These are phyloP conservation scores for Cylloceria caligata DNA, from an alignment of 2,888 invertebrate genomes.

Conservation along the genomic window DNA sequence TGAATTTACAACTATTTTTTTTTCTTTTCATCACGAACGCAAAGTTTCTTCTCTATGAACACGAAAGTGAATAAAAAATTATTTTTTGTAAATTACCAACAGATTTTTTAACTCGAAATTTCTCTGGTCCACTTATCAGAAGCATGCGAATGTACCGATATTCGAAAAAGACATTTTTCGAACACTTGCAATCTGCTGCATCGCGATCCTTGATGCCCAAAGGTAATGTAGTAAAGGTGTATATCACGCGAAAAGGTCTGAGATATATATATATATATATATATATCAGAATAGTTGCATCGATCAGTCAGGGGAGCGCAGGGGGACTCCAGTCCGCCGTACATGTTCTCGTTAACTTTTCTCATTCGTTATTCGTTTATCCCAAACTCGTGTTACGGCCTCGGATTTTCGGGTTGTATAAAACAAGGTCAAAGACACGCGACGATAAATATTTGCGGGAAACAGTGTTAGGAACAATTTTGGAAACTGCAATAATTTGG, in stretches of 20 bases:
- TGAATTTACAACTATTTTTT: no score
- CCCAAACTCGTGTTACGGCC: background rate
- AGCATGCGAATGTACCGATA: background rate
- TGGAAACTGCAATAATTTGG: background rate
- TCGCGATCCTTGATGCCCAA: background rate
- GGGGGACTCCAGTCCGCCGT: no score
- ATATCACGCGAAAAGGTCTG: background rate
- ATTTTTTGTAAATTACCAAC: background rate
- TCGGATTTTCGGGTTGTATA: background rate
- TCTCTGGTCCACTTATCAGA: background rate
- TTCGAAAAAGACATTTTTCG: slow-evolving; percentile 16
- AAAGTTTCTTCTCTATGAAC: no score
- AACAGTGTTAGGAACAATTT: background rate
- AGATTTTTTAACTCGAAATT: background rate
- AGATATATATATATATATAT: no score
- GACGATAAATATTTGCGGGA: slow-evolving; percentile 2
- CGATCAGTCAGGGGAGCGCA: background rate
- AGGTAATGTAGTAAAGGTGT: slow-evolving; percentile 4
- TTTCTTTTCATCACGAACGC: no score
- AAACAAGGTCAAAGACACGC: slow-evolving; percentile 8
- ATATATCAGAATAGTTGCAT: slow-evolving; percentile 20
- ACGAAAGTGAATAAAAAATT: no score
- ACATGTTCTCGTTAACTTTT: slow-evolving; percentile 39
- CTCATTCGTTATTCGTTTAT: slow-evolving; percentile 48
- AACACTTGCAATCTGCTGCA: slow-evolving; percentile 19